Evolutionary conservation across 64 coral and sea anemone genomes (phyloP).

Genomic region (Platygyra sinensis): DNA sequence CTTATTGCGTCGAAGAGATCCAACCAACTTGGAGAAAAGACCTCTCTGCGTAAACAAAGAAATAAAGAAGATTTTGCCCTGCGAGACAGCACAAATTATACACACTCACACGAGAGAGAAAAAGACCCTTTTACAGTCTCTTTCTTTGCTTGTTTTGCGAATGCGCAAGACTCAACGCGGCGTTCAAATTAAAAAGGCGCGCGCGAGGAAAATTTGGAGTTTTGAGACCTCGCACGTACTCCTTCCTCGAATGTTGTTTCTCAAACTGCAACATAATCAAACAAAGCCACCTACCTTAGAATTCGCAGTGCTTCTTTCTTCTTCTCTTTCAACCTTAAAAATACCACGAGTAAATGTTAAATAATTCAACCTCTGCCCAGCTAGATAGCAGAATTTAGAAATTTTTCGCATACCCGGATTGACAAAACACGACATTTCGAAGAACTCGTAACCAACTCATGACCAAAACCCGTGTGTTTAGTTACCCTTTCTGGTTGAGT

Average conservation of each 20-base stretch:
- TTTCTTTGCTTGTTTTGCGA: too few relatives aligned
- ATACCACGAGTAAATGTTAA: neutral
- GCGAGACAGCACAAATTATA: neutral
- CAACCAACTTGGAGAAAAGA: slow-evolving; percentile 36
- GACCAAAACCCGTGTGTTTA: neutral
- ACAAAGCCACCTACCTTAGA: slow-evolving; percentile 6
- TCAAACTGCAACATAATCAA: neutral
- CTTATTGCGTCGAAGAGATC: slow-evolving; percentile 12
- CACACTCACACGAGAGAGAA: neutral
- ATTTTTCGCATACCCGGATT: too few relatives aligned
- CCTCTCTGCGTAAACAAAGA: slow-evolving; percentile 7
- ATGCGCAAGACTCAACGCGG: too few relatives aligned
- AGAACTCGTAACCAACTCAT: too few relatives aligned
- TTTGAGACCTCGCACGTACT: too few relatives aligned
- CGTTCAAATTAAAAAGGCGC: too few relatives aligned
- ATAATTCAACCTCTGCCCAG: too few relatives aligned
- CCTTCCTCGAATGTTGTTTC: too few relatives aligned
- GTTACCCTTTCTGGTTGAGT: slow-evolving; percentile 50
- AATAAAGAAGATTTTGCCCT: neutral
- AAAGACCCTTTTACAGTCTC: neutral
- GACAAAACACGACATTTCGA: too few relatives aligned
- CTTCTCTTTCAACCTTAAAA: slow-evolving; percentile 27
- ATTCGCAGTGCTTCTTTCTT: slow-evolving; percentile 6
- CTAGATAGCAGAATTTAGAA: too few relatives aligned
- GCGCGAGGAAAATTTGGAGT: too few relatives aligned